These are phyloP conservation scores for Chiroxiphia lanceolata DNA, from an alignment of 2,797 vertebrate genomes.

Conservation along the genomic window DNA sequence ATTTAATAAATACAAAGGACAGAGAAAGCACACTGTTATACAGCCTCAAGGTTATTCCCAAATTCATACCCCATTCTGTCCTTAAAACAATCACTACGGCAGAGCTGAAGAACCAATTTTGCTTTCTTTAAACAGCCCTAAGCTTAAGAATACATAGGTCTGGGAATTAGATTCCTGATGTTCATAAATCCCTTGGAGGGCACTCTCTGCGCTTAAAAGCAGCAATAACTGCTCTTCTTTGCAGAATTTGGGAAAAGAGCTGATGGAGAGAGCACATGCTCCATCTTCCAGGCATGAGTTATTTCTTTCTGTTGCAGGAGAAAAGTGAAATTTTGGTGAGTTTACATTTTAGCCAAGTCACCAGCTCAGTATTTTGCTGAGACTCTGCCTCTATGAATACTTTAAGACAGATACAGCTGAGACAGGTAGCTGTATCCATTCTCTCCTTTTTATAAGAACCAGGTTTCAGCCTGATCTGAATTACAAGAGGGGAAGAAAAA, in stretches of 20 bases:
- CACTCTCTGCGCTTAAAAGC: not conserved
- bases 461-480: not conserved
- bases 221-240: not conserved
- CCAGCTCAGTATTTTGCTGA: not conserved
- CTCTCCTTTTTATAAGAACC: not conserved
- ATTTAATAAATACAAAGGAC: not conserved
- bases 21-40: not conserved
- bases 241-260: not conserved
- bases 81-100: not conserved
- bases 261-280: not conserved
- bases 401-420: not conserved
- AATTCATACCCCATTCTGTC: not conserved
- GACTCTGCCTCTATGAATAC: not conserved
- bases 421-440: not conserved
- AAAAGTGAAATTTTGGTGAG: not conserved
- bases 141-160: not conserved
- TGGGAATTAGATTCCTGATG: not conserved
- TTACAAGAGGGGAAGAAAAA: not conserved
- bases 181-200: not conserved
- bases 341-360: not conserved
- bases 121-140: not conserved
- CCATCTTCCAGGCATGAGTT: not conserved
- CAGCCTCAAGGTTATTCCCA: not conserved
- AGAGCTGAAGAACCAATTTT: not conserved
- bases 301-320: not conserved